Conservation (phyloP, 1,140 invertebrate species). For the Drosophila persimilis region DNA sequence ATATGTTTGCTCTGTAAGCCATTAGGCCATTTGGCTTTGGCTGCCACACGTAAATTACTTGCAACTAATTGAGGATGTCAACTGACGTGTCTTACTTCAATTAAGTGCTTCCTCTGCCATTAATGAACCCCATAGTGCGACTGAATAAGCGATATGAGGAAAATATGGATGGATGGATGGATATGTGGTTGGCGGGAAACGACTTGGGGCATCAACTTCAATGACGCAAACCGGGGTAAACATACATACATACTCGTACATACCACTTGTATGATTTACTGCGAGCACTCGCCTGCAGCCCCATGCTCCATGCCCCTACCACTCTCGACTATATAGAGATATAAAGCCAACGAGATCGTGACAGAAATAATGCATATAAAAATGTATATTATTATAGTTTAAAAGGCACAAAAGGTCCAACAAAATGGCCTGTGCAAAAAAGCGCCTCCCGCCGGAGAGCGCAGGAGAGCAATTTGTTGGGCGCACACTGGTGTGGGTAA, state of each 20-base stretch:
- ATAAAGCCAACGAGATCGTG: conserved; percentile 79
- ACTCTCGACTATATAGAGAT: conserved; percentile 59
- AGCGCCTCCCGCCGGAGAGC: conserved; percentile 1
- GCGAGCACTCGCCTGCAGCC: conserved; percentile 21
- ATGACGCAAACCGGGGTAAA: conserved; percentile 38
- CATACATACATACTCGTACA: conserved; percentile 19
- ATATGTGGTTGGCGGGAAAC: conserved; percentile 3
- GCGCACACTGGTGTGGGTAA: conserved; percentile 38
- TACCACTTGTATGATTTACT: conserved; percentile 50
- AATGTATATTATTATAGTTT: conserved; percentile 77
- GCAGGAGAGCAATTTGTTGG: conserved; percentile 53
- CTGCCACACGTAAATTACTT: conserved; percentile 63
- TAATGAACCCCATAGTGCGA: conserved; percentile 32
- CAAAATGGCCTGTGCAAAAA: conserved; percentile 52
- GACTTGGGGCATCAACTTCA: conserved; percentile 32
- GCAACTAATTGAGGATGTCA: conserved; percentile 81
- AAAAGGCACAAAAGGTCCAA: conserved; percentile 40
- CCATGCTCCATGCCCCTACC: too few relatives aligned
- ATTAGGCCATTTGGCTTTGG: conserved; percentile 30
- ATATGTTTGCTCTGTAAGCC: conserved; percentile 17
- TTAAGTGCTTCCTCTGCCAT: conserved; percentile 66
- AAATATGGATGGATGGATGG: background rate
- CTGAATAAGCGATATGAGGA: background rate
- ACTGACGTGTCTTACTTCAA: conserved; percentile 68
- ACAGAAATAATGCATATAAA: conserved; percentile 80